A percentile compares a stretch with the other conserved stretches of the same genome.
phyloP scores from a whole-genome alignment of 2,797 vertebrate genomes.

The Uromys caudimaculatus region DNA sequence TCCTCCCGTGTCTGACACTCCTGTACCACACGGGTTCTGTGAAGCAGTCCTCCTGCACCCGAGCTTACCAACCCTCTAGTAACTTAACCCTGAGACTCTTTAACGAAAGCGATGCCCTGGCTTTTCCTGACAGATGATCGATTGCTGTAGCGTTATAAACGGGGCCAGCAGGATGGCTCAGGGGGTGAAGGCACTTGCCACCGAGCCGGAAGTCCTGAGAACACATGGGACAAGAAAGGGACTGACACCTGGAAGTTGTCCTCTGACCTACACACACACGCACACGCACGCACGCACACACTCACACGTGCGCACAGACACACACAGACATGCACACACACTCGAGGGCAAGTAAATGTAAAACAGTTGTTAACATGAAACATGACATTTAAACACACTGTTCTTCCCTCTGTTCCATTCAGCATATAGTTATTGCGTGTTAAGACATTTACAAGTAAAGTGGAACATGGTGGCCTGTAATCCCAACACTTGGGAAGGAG shows the following conservation, averaged over 20 bases:
- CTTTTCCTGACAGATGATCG: conserved; percentile 25
- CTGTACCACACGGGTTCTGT: background rate
- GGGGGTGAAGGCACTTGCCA: background rate
- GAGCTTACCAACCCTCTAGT: background rate
- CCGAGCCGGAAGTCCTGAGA: background rate
- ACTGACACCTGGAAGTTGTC: background rate
- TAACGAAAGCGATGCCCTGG: background rate
- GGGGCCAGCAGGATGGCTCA: background rate
- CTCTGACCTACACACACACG: background rate
- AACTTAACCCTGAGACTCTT: background rate
- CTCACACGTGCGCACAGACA: background rate
- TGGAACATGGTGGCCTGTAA: background rate
- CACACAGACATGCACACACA: background rate
- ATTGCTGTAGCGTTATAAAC: background rate
- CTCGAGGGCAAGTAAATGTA: background rate
- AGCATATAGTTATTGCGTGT: background rate
- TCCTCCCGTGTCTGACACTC: background rate
- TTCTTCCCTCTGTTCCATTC: background rate
- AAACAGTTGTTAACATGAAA: background rate
- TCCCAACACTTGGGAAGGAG: background rate
- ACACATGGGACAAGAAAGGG: background rate
- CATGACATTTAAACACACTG: background rate
- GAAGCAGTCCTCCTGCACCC: background rate
- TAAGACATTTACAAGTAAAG: conserved; percentile 9
- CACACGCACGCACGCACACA: background rate